Base-by-base conservation (phyloP, 2,797 vertebrate species). In the Onychomys torridus region DNA sequence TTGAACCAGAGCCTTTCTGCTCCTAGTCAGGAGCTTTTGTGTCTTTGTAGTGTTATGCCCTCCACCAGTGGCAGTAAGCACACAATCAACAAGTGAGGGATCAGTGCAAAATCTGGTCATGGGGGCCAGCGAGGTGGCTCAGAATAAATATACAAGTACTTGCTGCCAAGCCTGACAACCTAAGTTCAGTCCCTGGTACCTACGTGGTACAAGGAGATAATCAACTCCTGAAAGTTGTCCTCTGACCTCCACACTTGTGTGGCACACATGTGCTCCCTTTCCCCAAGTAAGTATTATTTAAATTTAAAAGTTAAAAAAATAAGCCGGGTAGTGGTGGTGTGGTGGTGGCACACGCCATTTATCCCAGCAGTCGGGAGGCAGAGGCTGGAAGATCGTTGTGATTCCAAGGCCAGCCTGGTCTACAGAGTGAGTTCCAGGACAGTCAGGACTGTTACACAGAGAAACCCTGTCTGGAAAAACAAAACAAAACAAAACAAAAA, bases 71-170 rank as follows among this genome's bases (percentile, higher is more conserved):
- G 71, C 19, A 11, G 19, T 3, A 52, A 9, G 2, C 29, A 82
- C 3, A 34, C 13, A 34, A 12, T 27, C 29, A 55, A 5, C 0
- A 1, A n/a, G 8, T 0, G 0, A 65, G 87, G 32, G 27, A 49
- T 21, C 17, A 27, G 2, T 37, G 77, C 78, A 27, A 32, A 77
- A 49, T 83, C 34, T 61, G n/a, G n/a, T 71, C 49, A n/a, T 13
- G 1, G 49, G 46, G 85, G 49, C 49, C 25, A 27, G 13, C 1
- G 65, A 37, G 12, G 12, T 40, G 14, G 49, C 2, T 71, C 49
- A 29, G 65, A 37, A 34, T 23, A 23, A 37, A 34, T 23, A 23
- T 55, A 37, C 10, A 29, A 46, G 65, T 17, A 21, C 63, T 52
- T 25, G 63, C 19, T 37, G 34, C 34, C 23, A 37, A 87, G 46